These are phyloP conservation scores for Cyprinodon tularosa DNA, from an alignment of 2,113 vertebrate genomes.

Conservation along the genomic window DNA sequence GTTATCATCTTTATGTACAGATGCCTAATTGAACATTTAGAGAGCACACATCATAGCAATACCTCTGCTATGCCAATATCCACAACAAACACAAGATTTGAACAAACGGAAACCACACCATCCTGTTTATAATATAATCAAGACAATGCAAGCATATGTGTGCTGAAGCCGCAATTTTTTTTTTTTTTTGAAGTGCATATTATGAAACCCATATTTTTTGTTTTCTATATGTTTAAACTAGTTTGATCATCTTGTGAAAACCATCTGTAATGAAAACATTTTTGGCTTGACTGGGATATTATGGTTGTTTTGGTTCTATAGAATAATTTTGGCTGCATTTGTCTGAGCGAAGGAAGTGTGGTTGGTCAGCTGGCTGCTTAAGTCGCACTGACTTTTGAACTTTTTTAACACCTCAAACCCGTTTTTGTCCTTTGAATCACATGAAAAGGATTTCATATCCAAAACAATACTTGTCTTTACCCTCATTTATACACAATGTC, in stretches of 20 bases:
- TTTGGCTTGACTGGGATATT: conserved; percentile 24
- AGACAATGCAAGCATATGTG: conserved; percentile 24
- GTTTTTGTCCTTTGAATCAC: conserved; percentile 61
- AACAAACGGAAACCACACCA: conserved; percentile 16
- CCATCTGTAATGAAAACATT: not conserved
- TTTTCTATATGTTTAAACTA: conserved; percentile 30
- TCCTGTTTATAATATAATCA: conserved; percentile 31
- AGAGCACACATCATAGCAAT: not conserved
- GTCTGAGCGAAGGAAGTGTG: conserved; percentile 13
- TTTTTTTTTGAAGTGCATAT: conserved; percentile 34
- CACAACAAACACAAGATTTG: conserved; percentile 20
- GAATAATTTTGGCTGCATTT: not conserved
- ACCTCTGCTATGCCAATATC: not conserved
- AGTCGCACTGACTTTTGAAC: conserved; percentile 13
- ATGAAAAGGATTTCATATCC: conserved; percentile 51
- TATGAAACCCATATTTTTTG: conserved; percentile 23
- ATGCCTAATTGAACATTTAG: not conserved
- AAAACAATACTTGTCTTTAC: conserved; percentile 35
- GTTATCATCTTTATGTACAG: not conserved
- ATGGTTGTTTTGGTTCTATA: not conserved
- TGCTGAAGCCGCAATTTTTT: conserved; percentile 24
- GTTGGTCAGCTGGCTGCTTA: conserved; percentile 13
- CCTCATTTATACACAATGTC: not conserved
- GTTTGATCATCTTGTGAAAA: conserved; percentile 6
- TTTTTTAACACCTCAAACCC: not conserved